Base-by-base conservation (phyloP, 2,888 invertebrate genomes). In the Colostygia pectinataria region DNA sequence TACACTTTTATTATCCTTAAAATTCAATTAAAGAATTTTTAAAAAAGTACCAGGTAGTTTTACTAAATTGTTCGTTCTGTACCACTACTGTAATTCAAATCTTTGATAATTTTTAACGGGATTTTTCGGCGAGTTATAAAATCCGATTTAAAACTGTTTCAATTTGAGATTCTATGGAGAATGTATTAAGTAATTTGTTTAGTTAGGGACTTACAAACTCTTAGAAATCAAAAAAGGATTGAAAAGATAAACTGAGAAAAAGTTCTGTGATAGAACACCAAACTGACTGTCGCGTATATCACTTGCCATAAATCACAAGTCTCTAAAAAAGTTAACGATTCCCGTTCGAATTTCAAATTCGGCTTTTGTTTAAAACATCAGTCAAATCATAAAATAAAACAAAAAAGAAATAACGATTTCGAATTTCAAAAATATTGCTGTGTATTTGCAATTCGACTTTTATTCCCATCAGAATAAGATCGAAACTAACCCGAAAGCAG, bases 311-410 rank as follows among this genome's bases (percentile, higher is more conserved):
- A 33, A 34, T 9, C 9, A 32, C 25, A 20, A 6, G 9, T n/a
- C 6, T 9, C 7, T 5, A 24, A 34, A 25, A 48, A 25, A 5
- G 12, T 12, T 29, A 37, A 25, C 12, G 25, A 27, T 27, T 32
- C 25, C 18, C 37, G 32, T 42, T 48, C 41, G 37, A 42, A 42
- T 32, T 48, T 48, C 37, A 42, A 42, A 33, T 42, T 25, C 10
- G 8, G 12, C 24, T 24, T n/a, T n/a, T n/a, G 7, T 2, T 14
- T 23, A 28, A 24, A 18, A 34, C 29, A 47, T 47, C 23, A 40
- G 36, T 40, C 34, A 15, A n/a, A n/a, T 23, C 29, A 23, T 18
- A 45, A 23, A 36, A 29, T 34, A 40, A 46, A 46, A 25, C 18
- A 4, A 29, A 6, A 23, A 24, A 13, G 7, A 20, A 39, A 29